These are phyloP conservation scores for Miniopterus natalensis DNA, from an alignment of 2,113 vertebrate species.

Conservation along the genomic window DNA sequence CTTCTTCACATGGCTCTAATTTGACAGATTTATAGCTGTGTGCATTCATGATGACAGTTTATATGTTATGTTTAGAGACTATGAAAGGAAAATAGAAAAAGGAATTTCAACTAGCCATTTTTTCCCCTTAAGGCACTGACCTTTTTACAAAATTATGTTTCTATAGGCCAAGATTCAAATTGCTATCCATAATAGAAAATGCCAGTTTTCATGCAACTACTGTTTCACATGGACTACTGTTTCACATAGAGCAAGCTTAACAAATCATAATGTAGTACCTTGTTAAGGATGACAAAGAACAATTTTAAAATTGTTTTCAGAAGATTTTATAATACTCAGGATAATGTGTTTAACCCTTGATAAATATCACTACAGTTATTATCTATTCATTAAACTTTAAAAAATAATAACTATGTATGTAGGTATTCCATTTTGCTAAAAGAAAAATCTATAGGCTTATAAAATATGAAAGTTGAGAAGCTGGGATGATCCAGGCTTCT, in stretches of 20 bases:
- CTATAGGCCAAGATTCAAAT: slow-evolving; percentile 12
- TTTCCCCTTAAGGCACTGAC: not conserved
- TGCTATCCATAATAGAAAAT: not conserved
- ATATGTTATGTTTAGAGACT: slow-evolving; percentile 64
- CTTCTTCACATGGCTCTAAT: slow-evolving; percentile 44
- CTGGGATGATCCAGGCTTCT: not conserved
- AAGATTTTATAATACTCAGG: not conserved
- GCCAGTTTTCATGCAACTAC: not conserved
- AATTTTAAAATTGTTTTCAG: slow-evolving; percentile 9
- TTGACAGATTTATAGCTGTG: slow-evolving; percentile 50
- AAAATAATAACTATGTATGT: not conserved
- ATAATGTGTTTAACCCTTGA: slow-evolving; percentile 19
- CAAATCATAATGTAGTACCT: not conserved
- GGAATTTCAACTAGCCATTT: not conserved
- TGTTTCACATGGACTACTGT: not conserved
- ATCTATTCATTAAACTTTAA: not conserved
- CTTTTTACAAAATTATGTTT: slow-evolving; percentile 57
- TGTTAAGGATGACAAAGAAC: not conserved
- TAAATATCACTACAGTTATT: not conserved
- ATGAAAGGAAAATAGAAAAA: slow-evolving; percentile 66
- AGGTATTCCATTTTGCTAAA: not conserved
- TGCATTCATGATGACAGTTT: slow-evolving; percentile 45
- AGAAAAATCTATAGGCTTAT: not conserved
- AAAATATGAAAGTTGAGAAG: not conserved
- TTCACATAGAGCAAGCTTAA: not conserved